A percentile compares a stretch with the other conserved stretches of the same genome.
These are phyloP conservation scores for Lepidurus apus DNA, from an alignment of 1,140 invertebrate genomes.

Conservation along the genomic window DNA sequence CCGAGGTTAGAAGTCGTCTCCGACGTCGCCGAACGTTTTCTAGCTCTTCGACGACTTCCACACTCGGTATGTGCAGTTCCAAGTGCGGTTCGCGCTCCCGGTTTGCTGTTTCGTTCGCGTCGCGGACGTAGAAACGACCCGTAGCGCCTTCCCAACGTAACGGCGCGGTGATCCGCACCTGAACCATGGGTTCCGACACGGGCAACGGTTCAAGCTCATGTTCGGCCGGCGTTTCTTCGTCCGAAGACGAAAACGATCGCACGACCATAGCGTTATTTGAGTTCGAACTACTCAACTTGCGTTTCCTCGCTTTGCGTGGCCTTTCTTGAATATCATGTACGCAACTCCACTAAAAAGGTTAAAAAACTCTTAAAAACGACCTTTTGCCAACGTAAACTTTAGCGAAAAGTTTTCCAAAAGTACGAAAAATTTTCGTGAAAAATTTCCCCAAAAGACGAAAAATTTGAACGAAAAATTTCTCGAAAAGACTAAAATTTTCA, in stretches of 20 bases:
- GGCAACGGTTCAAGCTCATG: neutral
- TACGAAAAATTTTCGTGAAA: neutral
- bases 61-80: slow-evolving; percentile 35
- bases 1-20: slow-evolving; percentile 11
- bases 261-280: neutral
- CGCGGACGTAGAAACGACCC: slow-evolving; percentile 19
- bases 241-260: neutral
- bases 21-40: slow-evolving; percentile 29
- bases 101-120: slow-evolving; percentile 19
- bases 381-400: too few species aligned
- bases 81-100: slow-evolving; percentile 28
- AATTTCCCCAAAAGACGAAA: neutral
- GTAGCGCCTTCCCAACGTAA: slow-evolving; percentile 29
- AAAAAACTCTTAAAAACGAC: too few species aligned
- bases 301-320: neutral
- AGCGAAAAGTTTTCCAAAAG: slow-evolving; percentile 29
- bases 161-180: slow-evolving; percentile 34
- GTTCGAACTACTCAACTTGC: neutral
- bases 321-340: slow-evolving; percentile 81
- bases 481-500: neutral
- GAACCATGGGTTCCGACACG: slow-evolving; percentile 11
- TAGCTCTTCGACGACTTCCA: slow-evolving; percentile 33
- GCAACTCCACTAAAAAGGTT: slow-evolving; percentile 70
- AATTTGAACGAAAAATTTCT: neutral
- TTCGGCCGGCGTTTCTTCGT: neutral